Evolutionary conservation across 2,113 vertebrate species (phyloP).

Genomic region (Toxotes jaculatrix): DNA sequence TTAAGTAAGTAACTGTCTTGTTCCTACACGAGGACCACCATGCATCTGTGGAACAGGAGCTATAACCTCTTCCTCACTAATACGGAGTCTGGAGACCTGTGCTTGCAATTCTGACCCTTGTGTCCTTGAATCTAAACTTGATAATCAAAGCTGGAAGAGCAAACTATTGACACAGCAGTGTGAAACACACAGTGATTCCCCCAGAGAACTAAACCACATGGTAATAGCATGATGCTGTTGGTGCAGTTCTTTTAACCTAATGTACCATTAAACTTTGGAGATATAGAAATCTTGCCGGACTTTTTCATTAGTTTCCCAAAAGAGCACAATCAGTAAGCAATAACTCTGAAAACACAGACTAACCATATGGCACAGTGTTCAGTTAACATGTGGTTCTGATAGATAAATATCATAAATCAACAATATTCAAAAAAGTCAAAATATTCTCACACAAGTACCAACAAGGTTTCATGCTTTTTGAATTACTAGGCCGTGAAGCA

Average conservation of each 20-base stretch:
- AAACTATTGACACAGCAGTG: conserved; percentile 55
- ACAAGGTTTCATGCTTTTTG: conserved; percentile 28
- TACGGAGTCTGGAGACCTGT: neutral
- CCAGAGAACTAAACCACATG: neutral
- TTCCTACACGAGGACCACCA: conserved; percentile 35
- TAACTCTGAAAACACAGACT: neutral
- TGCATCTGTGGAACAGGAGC: conserved; percentile 43
- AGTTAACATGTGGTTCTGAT: neutral
- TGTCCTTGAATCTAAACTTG: conserved; percentile 57
- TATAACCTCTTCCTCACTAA: conserved; percentile 3
- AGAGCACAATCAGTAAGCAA: neutral
- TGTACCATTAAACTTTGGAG: neutral
- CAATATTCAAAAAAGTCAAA: conserved; percentile 1
- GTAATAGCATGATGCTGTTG: conserved; percentile 23
- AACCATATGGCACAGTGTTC: neutral
- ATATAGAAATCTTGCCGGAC: neutral
- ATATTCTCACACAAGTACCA: neutral
- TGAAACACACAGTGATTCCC: conserved; percentile 25
- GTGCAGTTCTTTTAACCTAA: conserved; percentile 19
- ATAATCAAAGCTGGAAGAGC: conserved; percentile 28
- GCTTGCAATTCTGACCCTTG: neutral
- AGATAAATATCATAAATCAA: conserved; percentile 16
- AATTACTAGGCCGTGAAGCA: conserved; percentile 16
- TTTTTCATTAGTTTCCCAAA: neutral
- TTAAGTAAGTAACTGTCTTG: conserved; percentile 33